Evolutionary conservation across 2,797 vertebrate genomes (phyloP).

Genomic region (Sphenodon punctatus): DNA sequence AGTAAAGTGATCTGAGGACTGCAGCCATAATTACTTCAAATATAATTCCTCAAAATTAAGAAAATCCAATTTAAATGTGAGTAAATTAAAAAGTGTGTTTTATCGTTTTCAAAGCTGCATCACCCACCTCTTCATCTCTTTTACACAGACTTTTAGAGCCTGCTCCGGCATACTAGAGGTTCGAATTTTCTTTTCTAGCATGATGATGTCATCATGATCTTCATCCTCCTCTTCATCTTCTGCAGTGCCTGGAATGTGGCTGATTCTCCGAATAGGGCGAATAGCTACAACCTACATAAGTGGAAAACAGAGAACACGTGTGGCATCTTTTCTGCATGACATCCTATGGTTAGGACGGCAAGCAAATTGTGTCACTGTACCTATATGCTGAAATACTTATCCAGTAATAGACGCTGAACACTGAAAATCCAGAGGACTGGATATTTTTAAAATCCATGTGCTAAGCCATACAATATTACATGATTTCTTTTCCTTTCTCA

Average conservation of each 20-base stretch:
- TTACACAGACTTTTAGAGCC: constrained; percentile 90
- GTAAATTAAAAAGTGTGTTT: neutral
- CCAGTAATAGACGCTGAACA: neutral
- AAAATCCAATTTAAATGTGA: neutral
- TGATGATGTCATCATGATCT: constrained; percentile 86
- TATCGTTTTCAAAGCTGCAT: neutral
- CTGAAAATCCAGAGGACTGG: neutral
- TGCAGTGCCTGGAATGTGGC: constrained; percentile 75
- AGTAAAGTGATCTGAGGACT: no score
- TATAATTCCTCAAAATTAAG: neutral
- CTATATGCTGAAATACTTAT: neutral
- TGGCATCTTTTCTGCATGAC: neutral
- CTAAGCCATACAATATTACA: neutral
- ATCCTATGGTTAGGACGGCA: fast-evolving
- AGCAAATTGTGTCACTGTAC: neutral
- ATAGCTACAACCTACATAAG: constrained; percentile 82
- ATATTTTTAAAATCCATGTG: neutral
- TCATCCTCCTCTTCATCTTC: constrained; percentile 94
- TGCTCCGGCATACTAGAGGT: constrained; percentile 90
- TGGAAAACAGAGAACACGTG: neutral
- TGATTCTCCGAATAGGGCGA: constrained; percentile 75
- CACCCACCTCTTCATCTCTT: constrained; percentile 91
- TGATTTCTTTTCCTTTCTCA: neutral
- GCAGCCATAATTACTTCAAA: neutral
- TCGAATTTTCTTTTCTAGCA: constrained; percentile 90